Percentiles rank a stretch among this genome's conserved stretches.
These are phyloP conservation scores for Drosophila vallismaia DNA, from an alignment of 2,888 invertebrate species.

Conservation along the genomic window DNA sequence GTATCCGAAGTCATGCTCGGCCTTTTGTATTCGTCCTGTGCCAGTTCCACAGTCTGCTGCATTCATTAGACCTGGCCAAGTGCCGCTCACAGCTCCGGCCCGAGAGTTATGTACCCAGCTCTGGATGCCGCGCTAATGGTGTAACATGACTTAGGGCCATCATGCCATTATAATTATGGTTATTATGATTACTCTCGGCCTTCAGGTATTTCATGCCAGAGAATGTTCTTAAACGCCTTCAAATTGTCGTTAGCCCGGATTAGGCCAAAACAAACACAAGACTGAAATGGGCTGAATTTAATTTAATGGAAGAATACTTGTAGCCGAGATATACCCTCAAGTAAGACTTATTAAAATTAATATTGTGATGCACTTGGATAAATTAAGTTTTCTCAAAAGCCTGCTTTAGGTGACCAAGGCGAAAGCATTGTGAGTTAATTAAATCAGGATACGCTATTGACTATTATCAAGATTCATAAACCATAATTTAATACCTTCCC, in stretches of 20 bases:
- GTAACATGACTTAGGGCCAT: conserved; percentile 67
- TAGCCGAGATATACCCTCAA: background rate
- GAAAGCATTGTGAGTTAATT: background rate
- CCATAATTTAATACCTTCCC: background rate
- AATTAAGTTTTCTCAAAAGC: background rate
- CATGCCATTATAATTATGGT: conserved; percentile 53
- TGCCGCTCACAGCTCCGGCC: conserved; percentile 45
- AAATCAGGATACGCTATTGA: background rate
- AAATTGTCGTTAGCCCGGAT: conserved; percentile 36
- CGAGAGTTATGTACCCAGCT: conserved; percentile 61
- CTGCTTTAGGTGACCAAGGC: background rate
- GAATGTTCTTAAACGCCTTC: conserved; percentile 28
- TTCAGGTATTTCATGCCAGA: conserved; percentile 24
- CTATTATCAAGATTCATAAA: background rate
- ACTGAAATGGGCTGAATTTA: conserved; percentile 27
- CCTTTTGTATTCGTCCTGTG: conserved; percentile 69
- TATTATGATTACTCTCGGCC: conserved; percentile 43
- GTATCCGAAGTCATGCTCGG: conserved; percentile 13
- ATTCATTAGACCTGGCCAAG: conserved; percentile 76
- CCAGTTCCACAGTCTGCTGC: conserved; percentile 76
- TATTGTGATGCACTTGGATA: background rate
- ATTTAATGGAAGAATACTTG: conserved; percentile 8
- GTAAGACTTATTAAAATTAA: background rate
- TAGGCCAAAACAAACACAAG: conserved; percentile 18
- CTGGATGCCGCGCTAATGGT: conserved; percentile 56